A percentile compares a stretch with the other conserved stretches of the same genome.
Conservation (phyloP, 2,113 vertebrate genomes). For the Elaphurus davidianus region DNA sequence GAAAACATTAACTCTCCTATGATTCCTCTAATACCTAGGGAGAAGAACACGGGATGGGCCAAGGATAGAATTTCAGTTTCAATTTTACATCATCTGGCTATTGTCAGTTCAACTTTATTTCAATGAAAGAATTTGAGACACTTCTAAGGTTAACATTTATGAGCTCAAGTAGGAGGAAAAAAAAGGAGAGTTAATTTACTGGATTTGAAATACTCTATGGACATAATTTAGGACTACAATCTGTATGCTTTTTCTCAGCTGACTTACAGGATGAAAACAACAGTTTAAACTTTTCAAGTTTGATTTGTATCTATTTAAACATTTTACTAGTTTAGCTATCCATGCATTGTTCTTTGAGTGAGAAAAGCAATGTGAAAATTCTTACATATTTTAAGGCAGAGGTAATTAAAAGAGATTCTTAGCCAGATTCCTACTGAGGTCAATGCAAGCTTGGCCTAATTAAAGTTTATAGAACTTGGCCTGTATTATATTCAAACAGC, state of each 20-base stretch:
- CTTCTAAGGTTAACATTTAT: constrained; percentile 73
- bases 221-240: constrained; percentile 68
- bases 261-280: constrained; percentile 71
- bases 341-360: constrained; percentile 52
- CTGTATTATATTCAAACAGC: constrained; percentile 52
- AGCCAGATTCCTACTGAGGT: constrained; percentile 65
- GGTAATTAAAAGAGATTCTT: constrained; percentile 66
- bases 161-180: constrained; percentile 42
- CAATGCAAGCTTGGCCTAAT: constrained; percentile 60
- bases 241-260: constrained; percentile 68
- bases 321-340: constrained; percentile 70
- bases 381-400: constrained; percentile 63
- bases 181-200: constrained; percentile 54
- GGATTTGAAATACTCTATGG: constrained; percentile 58
- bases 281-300: constrained; percentile 68
- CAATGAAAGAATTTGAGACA: constrained; percentile 67
- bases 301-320: constrained; percentile 63
- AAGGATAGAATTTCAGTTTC: constrained; percentile 66
- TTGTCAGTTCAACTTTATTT: constrained; percentile 73
- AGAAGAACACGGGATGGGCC: constrained; percentile 52
- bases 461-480: constrained; percentile 66
- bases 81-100: constrained; percentile 72
- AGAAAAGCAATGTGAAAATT: constrained; percentile 61
- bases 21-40: constrained; percentile 50
- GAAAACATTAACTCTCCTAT: constrained; percentile 41